Evolutionary conservation across 2,797 vertebrate species (phyloP).

Genomic region (Parotocinclus haroldoi): DNA sequence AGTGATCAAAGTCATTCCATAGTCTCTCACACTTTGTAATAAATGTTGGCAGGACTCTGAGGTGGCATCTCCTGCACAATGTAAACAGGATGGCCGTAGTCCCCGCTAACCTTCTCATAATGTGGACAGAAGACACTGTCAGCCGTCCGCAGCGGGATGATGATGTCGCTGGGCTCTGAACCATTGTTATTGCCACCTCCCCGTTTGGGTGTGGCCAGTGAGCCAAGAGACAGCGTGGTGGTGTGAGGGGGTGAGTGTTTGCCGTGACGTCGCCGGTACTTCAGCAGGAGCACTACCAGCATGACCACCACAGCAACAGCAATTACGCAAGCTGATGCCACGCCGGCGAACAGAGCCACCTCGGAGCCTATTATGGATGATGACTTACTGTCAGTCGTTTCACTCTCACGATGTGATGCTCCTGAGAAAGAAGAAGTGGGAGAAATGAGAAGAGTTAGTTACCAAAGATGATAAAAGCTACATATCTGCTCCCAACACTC

Average conservation of each 20-base stretch:
- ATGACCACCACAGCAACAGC: constrained; percentile 98
- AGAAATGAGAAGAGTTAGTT: not conserved
- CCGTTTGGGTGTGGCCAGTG: constrained; percentile 93
- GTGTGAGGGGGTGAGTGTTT: constrained; percentile 96
- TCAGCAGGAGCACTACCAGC: constrained; percentile 92
- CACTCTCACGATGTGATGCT: constrained; percentile 45
- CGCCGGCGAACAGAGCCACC: constrained; percentile 94
- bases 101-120: constrained; percentile 98
- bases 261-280: constrained; percentile 91
- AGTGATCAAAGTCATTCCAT: constrained; percentile 18
- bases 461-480: not conserved
- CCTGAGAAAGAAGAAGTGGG: constrained; percentile 42
- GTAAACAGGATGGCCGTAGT: constrained; percentile 98
- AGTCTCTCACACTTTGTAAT: constrained; percentile 92
- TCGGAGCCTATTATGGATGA: constrained; percentile 88
- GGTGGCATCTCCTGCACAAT: constrained; percentile 99
- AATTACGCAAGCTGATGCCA: constrained; percentile 94
- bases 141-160: constrained; percentile 97
- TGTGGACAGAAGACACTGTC: constrained; percentile 99
- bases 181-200: constrained; percentile 86
- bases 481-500: not conserved
- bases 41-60: constrained; percentile 98
- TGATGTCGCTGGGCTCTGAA: constrained; percentile 98
- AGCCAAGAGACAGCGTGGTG: constrained; percentile 91
- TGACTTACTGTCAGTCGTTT: constrained; percentile 58